Evolutionary conservation across 2,888 invertebrate species (phyloP), one percentile per base, ranked within the genome.

Genomic region (Sceliomorpha sp.): DNA sequence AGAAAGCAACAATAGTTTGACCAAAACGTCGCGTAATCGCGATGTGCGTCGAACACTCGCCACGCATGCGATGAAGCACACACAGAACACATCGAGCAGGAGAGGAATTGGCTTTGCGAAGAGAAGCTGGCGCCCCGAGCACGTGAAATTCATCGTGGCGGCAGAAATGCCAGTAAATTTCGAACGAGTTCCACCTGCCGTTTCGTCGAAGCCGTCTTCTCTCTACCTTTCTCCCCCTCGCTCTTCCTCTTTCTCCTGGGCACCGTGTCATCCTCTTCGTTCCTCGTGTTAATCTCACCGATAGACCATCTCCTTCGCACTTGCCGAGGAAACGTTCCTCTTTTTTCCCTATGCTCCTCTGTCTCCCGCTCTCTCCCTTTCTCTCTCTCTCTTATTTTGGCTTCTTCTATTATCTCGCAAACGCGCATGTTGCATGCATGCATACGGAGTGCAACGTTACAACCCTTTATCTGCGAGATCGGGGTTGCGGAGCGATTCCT

Each of bases 101-200:
- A 53, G 55, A 47, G n/a, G n/a, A n/a, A n/a, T n/a, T n/a, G n/a
- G n/a, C n/a, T n/a, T n/a, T n/a, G n/a, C n/a, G n/a, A n/a, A n/a
- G 62, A 58, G 64, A 67, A 58, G 44, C 62, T 72, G 72, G 72
- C 72, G 69, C 72, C 69, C 69, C 66, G 66, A 72, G 72, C 69
- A 66, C 72, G 71, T 63, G 75, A 74, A 74, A 74, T 67, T 73
- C 75, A 74, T 74, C 76, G 73, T 56, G 63, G 64, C 34, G 70
- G 71, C 70, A 66, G 73, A 75, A 77, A 73, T 72, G 75, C 78
- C 73, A 78, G 79, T 82, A 80, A 82, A 84, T 82, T 84, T 84
- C 75, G 74, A 69, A 74, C 72, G 50, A 63, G 76, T 76, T 82
- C 80, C 84, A 84, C 83, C 84, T 84, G 85, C 82, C 76, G 72